phyloP scores from a whole-genome alignment of 2,888 invertebrate genomes.

The Spodoptera exigua region DNA sequence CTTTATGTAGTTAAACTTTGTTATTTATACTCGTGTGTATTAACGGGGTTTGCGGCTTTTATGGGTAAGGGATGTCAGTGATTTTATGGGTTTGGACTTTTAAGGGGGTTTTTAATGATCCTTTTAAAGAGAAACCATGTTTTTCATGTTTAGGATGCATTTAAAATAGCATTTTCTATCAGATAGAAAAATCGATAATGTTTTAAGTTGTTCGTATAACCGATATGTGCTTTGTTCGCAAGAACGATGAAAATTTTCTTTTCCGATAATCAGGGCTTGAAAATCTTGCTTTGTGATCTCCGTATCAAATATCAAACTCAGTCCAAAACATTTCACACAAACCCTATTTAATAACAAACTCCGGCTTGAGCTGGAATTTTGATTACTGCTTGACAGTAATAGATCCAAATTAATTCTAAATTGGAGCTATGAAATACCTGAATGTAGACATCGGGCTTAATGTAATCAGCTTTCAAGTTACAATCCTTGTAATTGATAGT shows the following conservation, averaged over 20 bases:
- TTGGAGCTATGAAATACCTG: constrained; percentile 19
- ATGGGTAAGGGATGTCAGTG: constrained; percentile 9
- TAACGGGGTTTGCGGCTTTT: constrained; percentile 32
- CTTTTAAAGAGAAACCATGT: too few species aligned
- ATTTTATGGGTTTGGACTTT: constrained; percentile 11
- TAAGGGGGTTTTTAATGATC: constrained; percentile 2
- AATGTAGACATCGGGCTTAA: constrained; percentile 1
- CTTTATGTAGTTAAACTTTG: constrained; percentile 54
- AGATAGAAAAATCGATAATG: too few species aligned
- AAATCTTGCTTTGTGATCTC: too few species aligned
- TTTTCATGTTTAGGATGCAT: too few species aligned
- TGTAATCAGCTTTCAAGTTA: constrained; percentile 24
- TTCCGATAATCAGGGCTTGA: too few species aligned
- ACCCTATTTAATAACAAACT: not conserved
- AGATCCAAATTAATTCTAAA: constrained; percentile 17
- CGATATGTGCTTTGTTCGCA: too few species aligned
- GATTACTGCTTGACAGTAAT: constrained; percentile 4
- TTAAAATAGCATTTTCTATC: too few species aligned
- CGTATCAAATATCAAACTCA: too few species aligned
- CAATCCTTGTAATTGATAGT: constrained; percentile 23
- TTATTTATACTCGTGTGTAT: constrained; percentile 47
- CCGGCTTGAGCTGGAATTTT: not conserved
- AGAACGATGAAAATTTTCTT: too few species aligned
- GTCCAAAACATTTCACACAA: not conserved
- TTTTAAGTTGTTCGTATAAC: too few species aligned